Evolutionary conservation across 2,797 vertebrate species (phyloP), one percentile per base, ranked within the genome.

Genomic region (Rhynchonycteris naso): DNA sequence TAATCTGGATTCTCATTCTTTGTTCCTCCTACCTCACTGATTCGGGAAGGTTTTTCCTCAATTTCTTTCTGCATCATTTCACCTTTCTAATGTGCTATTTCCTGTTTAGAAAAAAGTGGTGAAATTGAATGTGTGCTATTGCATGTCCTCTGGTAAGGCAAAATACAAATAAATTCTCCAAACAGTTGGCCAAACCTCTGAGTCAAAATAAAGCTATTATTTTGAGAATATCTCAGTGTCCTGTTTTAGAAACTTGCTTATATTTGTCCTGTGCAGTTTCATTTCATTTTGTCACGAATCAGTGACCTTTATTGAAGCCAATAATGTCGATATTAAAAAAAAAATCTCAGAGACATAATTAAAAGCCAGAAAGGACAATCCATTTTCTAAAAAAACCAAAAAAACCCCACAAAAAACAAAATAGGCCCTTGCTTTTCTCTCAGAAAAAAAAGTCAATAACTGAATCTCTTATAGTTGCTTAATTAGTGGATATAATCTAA

Each of bases 251-350:
- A 80, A 59, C 15, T 21, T 92, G 58, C 59, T 95, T 94, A 6
- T 54, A 78, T 86, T 93, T 94, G 47, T 92, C 94, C 66, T 63
- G 5, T 50, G 54, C 68, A n/a, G 30, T 56, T 95, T 43, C 56
- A 74, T 94, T 76, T 66, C 26, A 79, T n/a, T 81, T 15, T 81
- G 59, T 86, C 72, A 59, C 26, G 76, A 95, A 30, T 12, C 10
- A 66, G 19, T 74, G 87, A 84, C 59, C 93, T 95, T 95, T 92
- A 95, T 14, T 75, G 72, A 96, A 91, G 50, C 59, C 68, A 86
- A 30, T 87, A 72, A 87, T 69, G n/a, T 81, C 2, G 2, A 81
- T 80, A 89, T 50, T 96, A 66, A 15, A 61, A 66, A 82, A 75
- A 43, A 79, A 85, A 76, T 26, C 7, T 91, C 35, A 89, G 80